Evolutionary conservation across 2,797 vertebrate genomes (phyloP).

Genomic region (Macrochelys suwanniensis): DNA sequence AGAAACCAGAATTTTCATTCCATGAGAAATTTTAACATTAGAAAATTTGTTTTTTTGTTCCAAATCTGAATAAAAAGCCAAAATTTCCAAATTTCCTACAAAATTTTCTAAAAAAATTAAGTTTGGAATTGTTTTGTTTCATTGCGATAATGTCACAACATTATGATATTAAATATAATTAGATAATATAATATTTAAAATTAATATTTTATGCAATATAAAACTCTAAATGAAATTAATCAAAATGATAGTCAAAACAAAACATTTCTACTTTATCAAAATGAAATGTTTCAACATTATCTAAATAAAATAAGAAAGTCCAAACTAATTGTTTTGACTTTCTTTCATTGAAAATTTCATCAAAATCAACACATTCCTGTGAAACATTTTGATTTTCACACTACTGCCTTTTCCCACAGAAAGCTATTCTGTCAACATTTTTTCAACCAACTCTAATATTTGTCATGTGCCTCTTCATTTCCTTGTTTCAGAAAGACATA

Average conservation of each 20-base stretch:
- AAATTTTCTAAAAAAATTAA: not conserved
- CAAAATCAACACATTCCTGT: not conserved
- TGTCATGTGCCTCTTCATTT: not conserved
- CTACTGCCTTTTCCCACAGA: not conserved
- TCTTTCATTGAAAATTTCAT: not conserved
- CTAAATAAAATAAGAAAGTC: not conserved
- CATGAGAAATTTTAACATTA: not conserved
- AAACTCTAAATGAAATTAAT: not conserved
- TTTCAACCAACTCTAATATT: not conserved
- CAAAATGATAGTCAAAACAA: not conserved
- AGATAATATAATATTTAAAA: not conserved
- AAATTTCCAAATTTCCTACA: not conserved
- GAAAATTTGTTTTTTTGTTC: not conserved
- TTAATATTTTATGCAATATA: not conserved
- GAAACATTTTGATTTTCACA: not conserved
- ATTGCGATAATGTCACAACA: not conserved
- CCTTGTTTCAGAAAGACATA: not conserved
- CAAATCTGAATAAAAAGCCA: not conserved
- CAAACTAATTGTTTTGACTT: not conserved
- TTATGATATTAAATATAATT: not conserved
- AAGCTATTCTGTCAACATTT: not conserved
- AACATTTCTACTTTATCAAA: not conserved
- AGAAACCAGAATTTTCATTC: not conserved
- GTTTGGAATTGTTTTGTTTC: not conserved
- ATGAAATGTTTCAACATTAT: not conserved